Percentiles rank a stretch among this genome's conserved stretches.
Evolutionary conservation across 2,797 vertebrate genomes (phyloP).

Genomic region (Xiphorhynchus erythropygius): DNA sequence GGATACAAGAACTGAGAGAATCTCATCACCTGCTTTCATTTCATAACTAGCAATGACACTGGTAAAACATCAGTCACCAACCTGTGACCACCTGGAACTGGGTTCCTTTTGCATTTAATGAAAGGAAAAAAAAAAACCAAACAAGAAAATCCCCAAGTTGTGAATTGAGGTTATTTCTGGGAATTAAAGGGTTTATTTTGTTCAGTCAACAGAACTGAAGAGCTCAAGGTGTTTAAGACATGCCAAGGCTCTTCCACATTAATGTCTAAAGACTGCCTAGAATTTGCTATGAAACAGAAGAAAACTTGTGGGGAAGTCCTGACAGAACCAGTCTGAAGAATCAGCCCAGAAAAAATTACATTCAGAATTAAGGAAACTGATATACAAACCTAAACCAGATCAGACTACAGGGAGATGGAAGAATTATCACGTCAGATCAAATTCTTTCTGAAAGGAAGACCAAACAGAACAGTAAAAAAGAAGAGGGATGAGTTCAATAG

Average conservation of each 20-base stretch:
- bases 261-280: not conserved
- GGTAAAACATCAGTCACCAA: not conserved
- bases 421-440: not conserved
- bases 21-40: not conserved
- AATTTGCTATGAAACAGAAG: not conserved
- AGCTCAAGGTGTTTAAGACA: not conserved
- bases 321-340: not conserved
- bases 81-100: not conserved
- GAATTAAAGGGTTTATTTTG: not conserved
- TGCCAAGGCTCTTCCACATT: not conserved
- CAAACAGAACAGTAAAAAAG: not conserved
- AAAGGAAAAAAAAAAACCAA: not conserved
- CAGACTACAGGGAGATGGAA: not conserved
- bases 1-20: not conserved
- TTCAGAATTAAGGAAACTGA: not conserved
- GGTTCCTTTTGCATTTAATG: not conserved
- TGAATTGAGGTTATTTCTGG: not conserved
- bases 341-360: not conserved
- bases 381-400: conserved; percentile 11
- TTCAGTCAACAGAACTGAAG: not conserved
- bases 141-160: not conserved
- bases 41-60: not conserved
- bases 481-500: not conserved
- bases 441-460: not conserved
- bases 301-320: not conserved